Evolutionary conservation across 2,888 invertebrate genomes (phyloP), one percentile per base, ranked within the genome.

Genomic region (Cephalotes varians): DNA sequence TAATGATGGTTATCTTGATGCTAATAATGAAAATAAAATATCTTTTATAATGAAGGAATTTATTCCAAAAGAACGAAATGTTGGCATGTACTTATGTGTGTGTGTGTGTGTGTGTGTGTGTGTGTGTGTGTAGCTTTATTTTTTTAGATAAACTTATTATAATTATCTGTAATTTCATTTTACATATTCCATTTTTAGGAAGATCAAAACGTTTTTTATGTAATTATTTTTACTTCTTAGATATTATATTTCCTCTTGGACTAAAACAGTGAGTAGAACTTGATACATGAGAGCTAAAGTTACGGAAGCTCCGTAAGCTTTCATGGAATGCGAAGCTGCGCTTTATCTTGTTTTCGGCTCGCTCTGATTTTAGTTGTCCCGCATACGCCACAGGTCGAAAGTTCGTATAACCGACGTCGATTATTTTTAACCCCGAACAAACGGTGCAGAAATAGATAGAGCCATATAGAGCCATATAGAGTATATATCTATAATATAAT

Each of bases 371-470:
- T 91, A 91, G 91, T 91, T 88, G 86, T 81, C 82, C 90, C 90
- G 92, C 93, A 93, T 93, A 93, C 92, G 92, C 92, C 85, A 88
- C 91, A 91, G 92, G 93, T 93, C 93, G 91, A 93, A 92, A 93
- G 93, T 93, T 93, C 93, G 91, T 90, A 91, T 92, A 91, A 92
- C 91, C 90, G 87, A 85, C 88, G 87, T 88, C 86, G 90, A 92
- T 93, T 93, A 93, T 93, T 93, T 93, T 92, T 91, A 92, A 92
- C 91, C 92, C 93, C 93, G 93, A 93, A 93, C 91, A 88, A 91
- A 62, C 54, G 64, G 90, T 90, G 88, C 88, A 92, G 69, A 85
- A 87, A 85, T 87, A 87, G 80, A 85, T 83, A 86, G 21, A 21
- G 81, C 80, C 79, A 83, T 65, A 44, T 56, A 62, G n/a, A n/a